Evolutionary conservation across 2,888 invertebrate species (phyloP), one percentile per base, ranked within the genome.

Genomic region (Troglohyphantes excavatus): DNA sequence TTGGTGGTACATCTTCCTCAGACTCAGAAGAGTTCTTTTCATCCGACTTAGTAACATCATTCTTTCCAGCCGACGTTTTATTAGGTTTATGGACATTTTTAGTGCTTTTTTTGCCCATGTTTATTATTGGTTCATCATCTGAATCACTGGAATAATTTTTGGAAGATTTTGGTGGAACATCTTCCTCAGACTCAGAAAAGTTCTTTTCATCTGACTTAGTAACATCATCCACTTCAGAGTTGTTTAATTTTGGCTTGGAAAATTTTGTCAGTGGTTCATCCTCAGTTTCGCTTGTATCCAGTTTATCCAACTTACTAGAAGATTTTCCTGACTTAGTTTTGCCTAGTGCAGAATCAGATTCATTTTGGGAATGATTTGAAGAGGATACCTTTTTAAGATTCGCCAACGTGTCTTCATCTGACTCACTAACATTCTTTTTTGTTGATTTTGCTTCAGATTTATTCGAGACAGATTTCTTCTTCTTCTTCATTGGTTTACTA

Each of bases 181-280:
- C 70, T 17, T 70, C n/a, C 13, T 70, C 70, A 33, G 70, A 70
- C 11, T 70, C 70, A 33, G 19, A 13, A 21, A 19, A 33, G n/a
- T 11, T 33, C 1, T 70, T 39, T 5, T n/a, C 0, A 11, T 33
- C 19, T 53, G 53, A 53, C 17, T 53, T 53, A 13, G 53, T 53
- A n/a, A 13, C n/a, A 1, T 65, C 26, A 26, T 67, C 2, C 3
- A 11, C n/a, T n/a, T n/a, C n/a, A n/a, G 1, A 3, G 19, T 13
- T 33, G 9, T n/a, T 53, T 21, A 65, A 27, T 13, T 21, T 17
- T n/a, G 3, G 11, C n/a, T 65, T 65, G 11, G 27, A 65, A 27
- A 65, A 23, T 5, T 23, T 65, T 21, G 21, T 0, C n/a, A 70
- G 19, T 26, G 46, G 23, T 46, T 73, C 73, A 73, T 73, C 23